Conservation (phyloP, 1,140 invertebrate species). For the Lanistes nyassanus region DNA sequence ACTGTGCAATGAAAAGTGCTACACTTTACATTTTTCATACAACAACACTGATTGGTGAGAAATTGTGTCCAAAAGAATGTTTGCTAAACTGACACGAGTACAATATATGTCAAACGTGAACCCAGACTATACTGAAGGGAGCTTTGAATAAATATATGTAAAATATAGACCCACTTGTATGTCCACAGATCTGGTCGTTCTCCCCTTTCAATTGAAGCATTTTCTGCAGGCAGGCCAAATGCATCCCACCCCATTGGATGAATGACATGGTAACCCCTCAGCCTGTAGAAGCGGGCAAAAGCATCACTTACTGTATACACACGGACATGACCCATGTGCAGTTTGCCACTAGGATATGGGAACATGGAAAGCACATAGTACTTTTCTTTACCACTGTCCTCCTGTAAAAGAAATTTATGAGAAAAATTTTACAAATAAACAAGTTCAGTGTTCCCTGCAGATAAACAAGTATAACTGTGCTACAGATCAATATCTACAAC, state of each 20-base stretch:
- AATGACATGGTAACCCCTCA: slow-evolving; percentile 53
- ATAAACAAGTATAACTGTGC: too few relatives aligned
- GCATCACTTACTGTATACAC: slow-evolving; percentile 97
- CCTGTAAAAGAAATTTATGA: slow-evolving; percentile 24
- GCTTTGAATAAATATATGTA: background rate
- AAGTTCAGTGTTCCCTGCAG: too few relatives aligned
- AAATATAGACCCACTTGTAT: slow-evolving; percentile 60
- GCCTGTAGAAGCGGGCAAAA: slow-evolving; percentile 83
- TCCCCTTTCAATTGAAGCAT: slow-evolving; percentile 91
- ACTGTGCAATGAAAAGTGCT: too few relatives aligned
- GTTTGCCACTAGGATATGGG: slow-evolving; percentile 95
- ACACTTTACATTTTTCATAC: too few relatives aligned
- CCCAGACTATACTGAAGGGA: background rate
- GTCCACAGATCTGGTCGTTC: slow-evolving; percentile 89
- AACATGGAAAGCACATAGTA: slow-evolving; percentile 97
- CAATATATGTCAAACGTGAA: background rate
- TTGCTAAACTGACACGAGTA: too few relatives aligned
- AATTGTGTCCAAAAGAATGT: too few relatives aligned
- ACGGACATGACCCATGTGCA: slow-evolving; percentile 98
- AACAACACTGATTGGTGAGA: too few relatives aligned
- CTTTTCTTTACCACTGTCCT: slow-evolving; percentile 51
- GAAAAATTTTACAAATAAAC: too few relatives aligned
- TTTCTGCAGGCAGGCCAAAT: slow-evolving; percentile 99
- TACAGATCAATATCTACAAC: too few relatives aligned
- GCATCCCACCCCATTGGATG: slow-evolving; percentile 96